Evolutionary conservation across 2,113 vertebrate genomes (phyloP).

Genomic region (Corythaixoides concolor): DNA sequence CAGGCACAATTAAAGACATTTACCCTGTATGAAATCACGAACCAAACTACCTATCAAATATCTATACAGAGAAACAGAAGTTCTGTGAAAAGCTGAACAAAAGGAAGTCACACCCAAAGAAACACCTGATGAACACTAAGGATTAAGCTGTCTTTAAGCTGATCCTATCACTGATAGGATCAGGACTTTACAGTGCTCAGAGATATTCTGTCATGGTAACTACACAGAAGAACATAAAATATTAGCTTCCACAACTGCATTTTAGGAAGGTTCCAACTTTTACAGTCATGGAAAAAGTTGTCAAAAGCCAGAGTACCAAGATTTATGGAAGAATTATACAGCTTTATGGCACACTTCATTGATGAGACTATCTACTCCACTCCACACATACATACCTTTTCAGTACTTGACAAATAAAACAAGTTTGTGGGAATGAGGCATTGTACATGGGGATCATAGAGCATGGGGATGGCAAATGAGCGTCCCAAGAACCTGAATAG

Average conservation of each 20-base stretch:
- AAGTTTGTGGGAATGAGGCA: not conserved
- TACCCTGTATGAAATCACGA: not conserved
- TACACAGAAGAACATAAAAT: fast-evolving
- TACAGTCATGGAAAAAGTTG: not conserved
- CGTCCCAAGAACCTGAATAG: not conserved
- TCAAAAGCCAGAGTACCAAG: not conserved
- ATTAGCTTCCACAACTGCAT: not conserved
- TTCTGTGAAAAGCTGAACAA: not conserved
- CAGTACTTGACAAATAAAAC: not conserved
- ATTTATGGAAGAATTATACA: not conserved
- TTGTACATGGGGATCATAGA: not conserved
- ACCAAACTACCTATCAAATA: not conserved
- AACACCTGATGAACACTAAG: not conserved
- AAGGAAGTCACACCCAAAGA: not conserved
- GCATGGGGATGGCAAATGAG: not conserved
- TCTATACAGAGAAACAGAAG: not conserved
- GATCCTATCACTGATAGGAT: not conserved
- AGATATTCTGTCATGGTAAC: not conserved
- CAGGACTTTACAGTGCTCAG: not conserved
- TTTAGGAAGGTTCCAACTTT: not conserved
- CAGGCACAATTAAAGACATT: not conserved
- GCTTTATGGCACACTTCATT: not conserved
- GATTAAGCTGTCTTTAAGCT: not conserved
- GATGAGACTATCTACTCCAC: not conserved
- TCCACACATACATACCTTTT: not conserved